phyloP scores from a whole-genome alignment of 2,888 invertebrate genomes.

The Antitype chi region DNA sequence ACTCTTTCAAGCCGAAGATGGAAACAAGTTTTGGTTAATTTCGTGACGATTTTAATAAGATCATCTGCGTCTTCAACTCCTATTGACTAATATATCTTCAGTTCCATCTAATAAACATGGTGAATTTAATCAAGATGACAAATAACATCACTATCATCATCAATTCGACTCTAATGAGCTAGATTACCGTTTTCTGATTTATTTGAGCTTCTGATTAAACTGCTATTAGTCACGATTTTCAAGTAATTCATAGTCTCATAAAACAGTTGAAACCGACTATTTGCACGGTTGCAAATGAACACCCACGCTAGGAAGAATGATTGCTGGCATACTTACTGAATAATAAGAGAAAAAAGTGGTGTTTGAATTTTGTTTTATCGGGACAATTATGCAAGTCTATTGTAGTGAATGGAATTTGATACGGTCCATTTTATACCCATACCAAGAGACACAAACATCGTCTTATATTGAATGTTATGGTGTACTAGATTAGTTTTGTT shows the following conservation, averaged over 20 bases:
- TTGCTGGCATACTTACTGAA: slow-evolving; percentile 43
- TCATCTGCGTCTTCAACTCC: not conserved
- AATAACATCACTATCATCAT: slow-evolving; percentile 25
- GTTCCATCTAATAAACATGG: not conserved
- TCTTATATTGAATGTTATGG: not conserved
- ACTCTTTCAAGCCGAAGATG: not conserved
- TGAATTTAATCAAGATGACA: slow-evolving; percentile 29
- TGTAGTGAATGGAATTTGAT: not conserved
- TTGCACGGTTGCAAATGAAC: slow-evolving; percentile 55
- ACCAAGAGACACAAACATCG: not conserved
- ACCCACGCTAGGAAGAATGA: slow-evolving; percentile 46
- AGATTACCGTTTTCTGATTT: slow-evolving; percentile 44
- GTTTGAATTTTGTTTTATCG: slow-evolving; percentile 22
- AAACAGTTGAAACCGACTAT: slow-evolving; percentile 41
- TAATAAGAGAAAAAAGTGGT: slow-evolving; percentile 28
- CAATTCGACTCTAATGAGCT: slow-evolving; percentile 36
- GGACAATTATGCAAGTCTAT: not conserved
- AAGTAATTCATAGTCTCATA: slow-evolving; percentile 26
- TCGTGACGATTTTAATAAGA: not conserved
- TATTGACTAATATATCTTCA: not conserved
- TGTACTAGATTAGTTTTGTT: not conserved
- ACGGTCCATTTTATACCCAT: not conserved
- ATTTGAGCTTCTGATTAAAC: slow-evolving; percentile 35
- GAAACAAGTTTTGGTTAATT: not conserved
- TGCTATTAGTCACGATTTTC: slow-evolving; percentile 51